These are phyloP conservation scores for Drosophila biarmipes DNA, from an alignment of 1,140 invertebrate genomes.

Conservation along the genomic window DNA sequence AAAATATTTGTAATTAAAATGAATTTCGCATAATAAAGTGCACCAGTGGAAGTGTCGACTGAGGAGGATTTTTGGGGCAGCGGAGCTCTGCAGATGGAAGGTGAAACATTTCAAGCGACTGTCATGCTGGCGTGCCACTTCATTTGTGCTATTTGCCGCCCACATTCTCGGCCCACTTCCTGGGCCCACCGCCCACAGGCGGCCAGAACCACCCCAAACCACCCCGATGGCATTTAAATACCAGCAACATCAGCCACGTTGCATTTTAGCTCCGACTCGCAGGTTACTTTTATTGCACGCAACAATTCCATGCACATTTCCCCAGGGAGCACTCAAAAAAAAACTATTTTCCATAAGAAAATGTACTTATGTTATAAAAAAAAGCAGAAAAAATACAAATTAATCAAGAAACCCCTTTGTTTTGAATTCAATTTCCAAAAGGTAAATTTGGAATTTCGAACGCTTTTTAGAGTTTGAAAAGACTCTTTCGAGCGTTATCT, in stretches of 20 bases:
- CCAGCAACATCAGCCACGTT: slow-evolving; percentile 27
- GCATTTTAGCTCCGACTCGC: slow-evolving; percentile 27
- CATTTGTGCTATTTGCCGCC: slow-evolving; percentile 46
- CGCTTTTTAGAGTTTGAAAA: no score
- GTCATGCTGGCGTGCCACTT: slow-evolving; percentile 59
- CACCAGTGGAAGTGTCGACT: slow-evolving; percentile 11
- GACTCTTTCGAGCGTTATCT: no score
- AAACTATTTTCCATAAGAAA: background rate
- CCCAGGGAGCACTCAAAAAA: background rate
- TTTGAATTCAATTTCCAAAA: no score
- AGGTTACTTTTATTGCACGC: slow-evolving; percentile 45
- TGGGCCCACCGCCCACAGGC: background rate
- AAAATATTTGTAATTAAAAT: slow-evolving; percentile 63
- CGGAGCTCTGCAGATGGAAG: slow-evolving; percentile 6
- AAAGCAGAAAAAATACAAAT: background rate
- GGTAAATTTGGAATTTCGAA: no score
- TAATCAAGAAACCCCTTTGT: no score
- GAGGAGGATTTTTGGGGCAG: background rate
- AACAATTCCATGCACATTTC: slow-evolving; percentile 36
- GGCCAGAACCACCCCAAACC: background rate
- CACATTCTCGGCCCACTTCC: background rate
- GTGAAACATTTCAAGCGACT: slow-evolving; percentile 43
- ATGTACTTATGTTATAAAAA: background rate
- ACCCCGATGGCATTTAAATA: slow-evolving; percentile 29
- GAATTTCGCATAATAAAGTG: slow-evolving; percentile 53